Conservation (phyloP, 2,797 vertebrate genomes). For the Gymnoscopelus braueri region DNA sequence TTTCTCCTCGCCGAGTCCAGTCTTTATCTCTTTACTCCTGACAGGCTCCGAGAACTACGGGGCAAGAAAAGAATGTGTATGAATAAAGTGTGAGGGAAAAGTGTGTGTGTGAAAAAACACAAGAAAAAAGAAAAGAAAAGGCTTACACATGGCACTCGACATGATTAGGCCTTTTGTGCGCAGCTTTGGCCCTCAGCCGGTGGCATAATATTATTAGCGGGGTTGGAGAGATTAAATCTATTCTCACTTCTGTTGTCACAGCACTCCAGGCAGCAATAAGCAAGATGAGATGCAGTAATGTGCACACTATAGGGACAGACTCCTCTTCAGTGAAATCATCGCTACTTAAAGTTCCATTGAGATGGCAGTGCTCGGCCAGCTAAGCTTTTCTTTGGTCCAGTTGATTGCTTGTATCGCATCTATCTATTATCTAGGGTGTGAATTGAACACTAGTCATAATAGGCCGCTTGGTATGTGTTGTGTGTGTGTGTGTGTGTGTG, state of each 20-base stretch:
- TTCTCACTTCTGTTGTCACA: conserved; percentile 71
- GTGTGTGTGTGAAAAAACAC: conserved; percentile 29
- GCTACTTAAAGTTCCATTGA: conserved; percentile 56
- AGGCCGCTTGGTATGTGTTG: background rate
- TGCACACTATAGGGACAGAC: conserved; percentile 53
- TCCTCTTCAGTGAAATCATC: conserved; percentile 59
- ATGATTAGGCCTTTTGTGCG: conserved; percentile 63
- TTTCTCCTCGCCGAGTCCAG: conserved; percentile 38
- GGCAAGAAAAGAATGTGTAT: too few relatives aligned
- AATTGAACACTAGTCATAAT: conserved; percentile 1
- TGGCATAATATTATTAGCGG: conserved; percentile 59
- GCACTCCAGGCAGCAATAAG: conserved; percentile 67
- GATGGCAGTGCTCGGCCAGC: conserved; percentile 45
- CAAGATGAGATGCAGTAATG: conserved; percentile 72
- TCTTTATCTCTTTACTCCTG: conserved; percentile 65
- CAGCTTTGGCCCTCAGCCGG: conserved; percentile 52
- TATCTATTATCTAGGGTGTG: conserved; percentile 40
- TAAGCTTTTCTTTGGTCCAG: conserved; percentile 27
- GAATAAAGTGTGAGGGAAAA: conserved; percentile 39
- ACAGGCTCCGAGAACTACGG: background rate
- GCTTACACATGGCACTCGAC: conserved; percentile 35
- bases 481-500: background rate
- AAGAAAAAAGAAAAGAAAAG: conserved; percentile 36
- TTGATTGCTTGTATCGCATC: conserved; percentile 54
- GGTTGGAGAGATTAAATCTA: conserved; percentile 71